Evolutionary conservation across 2,113 vertebrate genomes (phyloP).

Genomic region (Hucho hucho): DNA sequence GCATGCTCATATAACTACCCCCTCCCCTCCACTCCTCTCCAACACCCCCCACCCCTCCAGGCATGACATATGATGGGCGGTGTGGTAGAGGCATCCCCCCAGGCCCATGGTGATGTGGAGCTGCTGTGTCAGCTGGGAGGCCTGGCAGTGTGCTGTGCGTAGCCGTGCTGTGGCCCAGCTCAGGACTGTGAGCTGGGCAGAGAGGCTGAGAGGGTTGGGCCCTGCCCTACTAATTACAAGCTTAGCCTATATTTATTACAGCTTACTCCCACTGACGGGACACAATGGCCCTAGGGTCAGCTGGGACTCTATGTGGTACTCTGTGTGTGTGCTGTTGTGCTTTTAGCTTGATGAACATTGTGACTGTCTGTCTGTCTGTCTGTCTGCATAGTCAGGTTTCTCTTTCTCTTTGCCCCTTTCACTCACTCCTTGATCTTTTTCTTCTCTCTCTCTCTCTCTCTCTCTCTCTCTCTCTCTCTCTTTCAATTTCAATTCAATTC

Average conservation of each 20-base stretch:
- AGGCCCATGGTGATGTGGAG: not conserved
- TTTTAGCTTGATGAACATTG: not conserved
- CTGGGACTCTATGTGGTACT: slow-evolving; percentile 1
- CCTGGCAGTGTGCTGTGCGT: slow-evolving; percentile 14
- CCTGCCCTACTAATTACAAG: slow-evolving; percentile 44
- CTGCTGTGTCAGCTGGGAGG: slow-evolving; percentile 48
- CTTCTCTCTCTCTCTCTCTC: not conserved
- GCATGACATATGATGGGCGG: slow-evolving; percentile 54
- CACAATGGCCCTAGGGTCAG: slow-evolving; percentile 20
- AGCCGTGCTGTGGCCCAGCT: not conserved
- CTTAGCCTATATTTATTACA: slow-evolving; percentile 48
- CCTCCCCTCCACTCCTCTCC: slow-evolving; percentile 9
- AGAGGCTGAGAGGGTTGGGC: not conserved
- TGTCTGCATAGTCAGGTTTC: not conserved
- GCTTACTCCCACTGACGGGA: slow-evolving; percentile 13
- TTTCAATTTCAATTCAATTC: not conserved
- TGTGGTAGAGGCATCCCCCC: not conserved
- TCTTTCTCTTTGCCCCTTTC: not conserved
- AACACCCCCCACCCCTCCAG: slow-evolving; percentile 1
- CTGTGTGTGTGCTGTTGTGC: not conserved
- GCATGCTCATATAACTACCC: not conserved
- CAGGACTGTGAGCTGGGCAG: not conserved
- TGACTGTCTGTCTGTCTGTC: slow-evolving; percentile 16
- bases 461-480: not conserved
- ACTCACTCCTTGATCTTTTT: not conserved